Percentiles rank a stretch among this genome's conserved stretches.
phyloP scores from a whole-genome alignment of 2,113 vertebrate species.

The Cyanistes caeruleus region DNA sequence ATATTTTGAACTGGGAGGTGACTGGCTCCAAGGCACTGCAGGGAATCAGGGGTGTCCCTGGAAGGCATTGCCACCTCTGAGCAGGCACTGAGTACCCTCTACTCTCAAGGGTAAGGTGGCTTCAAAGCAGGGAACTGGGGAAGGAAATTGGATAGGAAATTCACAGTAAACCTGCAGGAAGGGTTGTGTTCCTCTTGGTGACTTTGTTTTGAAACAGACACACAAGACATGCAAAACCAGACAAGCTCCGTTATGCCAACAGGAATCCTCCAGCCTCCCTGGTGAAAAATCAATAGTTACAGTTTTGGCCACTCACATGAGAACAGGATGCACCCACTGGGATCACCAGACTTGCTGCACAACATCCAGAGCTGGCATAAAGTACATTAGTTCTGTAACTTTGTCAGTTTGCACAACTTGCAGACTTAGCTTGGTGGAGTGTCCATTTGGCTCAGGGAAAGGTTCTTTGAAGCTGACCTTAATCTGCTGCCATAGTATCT shows the following conservation, averaged over 20 bases:
- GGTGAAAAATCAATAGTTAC: background rate
- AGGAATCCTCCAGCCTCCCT: background rate
- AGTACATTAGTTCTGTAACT: background rate
- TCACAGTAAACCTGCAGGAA: background rate
- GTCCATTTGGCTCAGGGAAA: background rate
- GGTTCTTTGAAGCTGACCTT: background rate
- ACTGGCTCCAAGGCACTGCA: background rate
- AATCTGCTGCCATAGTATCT: background rate
- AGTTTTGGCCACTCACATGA: background rate
- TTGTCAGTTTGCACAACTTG: background rate
- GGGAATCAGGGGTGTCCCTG: background rate
- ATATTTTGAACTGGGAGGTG: background rate
- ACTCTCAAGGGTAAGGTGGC: background rate
- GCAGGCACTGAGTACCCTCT: background rate
- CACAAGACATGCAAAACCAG: background rate
- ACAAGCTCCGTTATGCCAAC: accelerated
- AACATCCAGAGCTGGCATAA: background rate
- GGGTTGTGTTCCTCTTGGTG: background rate
- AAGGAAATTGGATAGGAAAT: background rate
- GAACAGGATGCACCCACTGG: background rate
- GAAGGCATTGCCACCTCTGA: background rate
- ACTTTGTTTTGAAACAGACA: background rate
- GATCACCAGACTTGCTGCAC: background rate
- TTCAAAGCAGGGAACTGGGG: background rate
- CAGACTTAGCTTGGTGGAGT: background rate